These are phyloP conservation scores for Acrocyrtus sp. DNA, from an alignment of 2,888 invertebrate species.

Conservation along the genomic window DNA sequence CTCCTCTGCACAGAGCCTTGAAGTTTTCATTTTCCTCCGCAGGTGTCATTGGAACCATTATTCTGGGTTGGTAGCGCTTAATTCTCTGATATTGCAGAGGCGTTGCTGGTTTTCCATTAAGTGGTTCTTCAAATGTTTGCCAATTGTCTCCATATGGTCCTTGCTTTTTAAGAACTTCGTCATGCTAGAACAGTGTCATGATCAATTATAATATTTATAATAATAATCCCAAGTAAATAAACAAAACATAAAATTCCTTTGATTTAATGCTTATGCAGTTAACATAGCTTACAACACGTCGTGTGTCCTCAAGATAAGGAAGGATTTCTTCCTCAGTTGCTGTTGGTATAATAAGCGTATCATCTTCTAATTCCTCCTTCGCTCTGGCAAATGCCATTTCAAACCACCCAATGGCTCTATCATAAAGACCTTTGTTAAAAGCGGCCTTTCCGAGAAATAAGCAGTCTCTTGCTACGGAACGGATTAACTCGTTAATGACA, in stretches of 20 bases:
- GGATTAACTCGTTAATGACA: neutral
- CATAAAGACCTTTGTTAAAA: conserved; percentile 65
- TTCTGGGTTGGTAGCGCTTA: conserved; percentile 54
- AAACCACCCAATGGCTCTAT: conserved; percentile 65
- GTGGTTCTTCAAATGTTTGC: conserved; percentile 63
- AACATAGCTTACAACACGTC: conserved; percentile 64
- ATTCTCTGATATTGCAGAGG: conserved; percentile 55
- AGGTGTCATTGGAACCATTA: conserved; percentile 54
- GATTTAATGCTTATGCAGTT: too few species aligned
- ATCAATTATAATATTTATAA: too few species aligned
- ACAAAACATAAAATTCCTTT: too few species aligned
- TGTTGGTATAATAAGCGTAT: conserved; percentile 44
- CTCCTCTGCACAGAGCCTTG: conserved; percentile 65
- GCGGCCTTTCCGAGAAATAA: conserved; percentile 66
- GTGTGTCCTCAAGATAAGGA: conserved; percentile 65
- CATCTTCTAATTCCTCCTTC: conserved; percentile 61
- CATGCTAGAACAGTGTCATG: conserved; percentile 62
- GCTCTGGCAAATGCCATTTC: conserved; percentile 64
- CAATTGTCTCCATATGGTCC: conserved; percentile 63
- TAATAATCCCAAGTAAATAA: too few species aligned
- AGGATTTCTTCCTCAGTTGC: conserved; percentile 64
- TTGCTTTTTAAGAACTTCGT: conserved; percentile 63
- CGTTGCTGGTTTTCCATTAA: conserved; percentile 58
- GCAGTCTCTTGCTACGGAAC: conserved; percentile 65
- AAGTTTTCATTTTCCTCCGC: conserved; percentile 64